These are phyloP conservation scores for Tenthredo distinguenda DNA, from an alignment of 2,888 invertebrate genomes.

Conservation along the genomic window DNA sequence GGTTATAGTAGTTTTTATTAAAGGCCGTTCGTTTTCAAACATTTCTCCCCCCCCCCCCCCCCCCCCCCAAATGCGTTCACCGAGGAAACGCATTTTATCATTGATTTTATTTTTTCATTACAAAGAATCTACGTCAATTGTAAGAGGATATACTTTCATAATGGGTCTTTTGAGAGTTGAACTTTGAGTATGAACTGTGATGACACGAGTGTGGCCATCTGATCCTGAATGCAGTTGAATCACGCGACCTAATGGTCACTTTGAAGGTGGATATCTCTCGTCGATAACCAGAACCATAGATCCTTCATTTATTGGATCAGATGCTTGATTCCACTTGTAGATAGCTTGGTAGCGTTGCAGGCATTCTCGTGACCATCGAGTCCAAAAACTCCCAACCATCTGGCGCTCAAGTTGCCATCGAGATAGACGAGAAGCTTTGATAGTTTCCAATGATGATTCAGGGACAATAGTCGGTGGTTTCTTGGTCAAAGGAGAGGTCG, in stretches of 20 bases:
- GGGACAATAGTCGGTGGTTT: constrained; percentile 45
- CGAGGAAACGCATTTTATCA: background rate
- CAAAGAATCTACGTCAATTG: background rate
- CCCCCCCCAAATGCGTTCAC: background rate
- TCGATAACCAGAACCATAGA: background rate
- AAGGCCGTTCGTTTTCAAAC: background rate
- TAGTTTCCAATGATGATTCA: constrained; percentile 39
- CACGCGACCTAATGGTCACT: constrained; percentile 33
- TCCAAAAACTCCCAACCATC: constrained; percentile 60
- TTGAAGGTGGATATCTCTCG: background rate
- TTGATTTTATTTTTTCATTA: background rate
- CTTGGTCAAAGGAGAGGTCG: constrained; percentile 61
- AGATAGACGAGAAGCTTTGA: constrained; percentile 33
- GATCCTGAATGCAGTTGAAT: constrained; percentile 28
- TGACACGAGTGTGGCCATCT: constrained; percentile 12
- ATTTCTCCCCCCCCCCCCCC: background rate
- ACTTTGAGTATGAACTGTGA: background rate
- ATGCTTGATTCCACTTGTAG: constrained; percentile 50
- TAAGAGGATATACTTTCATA: background rate
- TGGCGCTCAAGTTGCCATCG: constrained; percentile 50
- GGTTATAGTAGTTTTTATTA: background rate
- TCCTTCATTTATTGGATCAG: background rate
- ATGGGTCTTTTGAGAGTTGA: background rate
- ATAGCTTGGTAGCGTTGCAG: constrained; percentile 53
- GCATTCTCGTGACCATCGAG: constrained; percentile 58